phyloP scores from a whole-genome alignment of 2,888 invertebrate species.

The Plutella xylostella region DNA sequence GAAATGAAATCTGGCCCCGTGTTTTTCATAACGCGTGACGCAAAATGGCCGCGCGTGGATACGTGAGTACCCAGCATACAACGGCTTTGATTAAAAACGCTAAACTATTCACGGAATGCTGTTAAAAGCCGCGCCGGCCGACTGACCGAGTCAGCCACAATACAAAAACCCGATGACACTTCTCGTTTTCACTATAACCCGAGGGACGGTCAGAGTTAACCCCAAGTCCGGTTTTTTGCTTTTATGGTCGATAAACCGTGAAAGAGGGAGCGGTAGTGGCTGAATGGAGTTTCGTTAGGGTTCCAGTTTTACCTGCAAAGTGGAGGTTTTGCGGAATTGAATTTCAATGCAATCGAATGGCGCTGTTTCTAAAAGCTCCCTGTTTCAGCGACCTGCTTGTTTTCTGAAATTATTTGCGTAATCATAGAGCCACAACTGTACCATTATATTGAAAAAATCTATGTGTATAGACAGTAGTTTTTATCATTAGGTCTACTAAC shows the following conservation, averaged over 20 bases:
- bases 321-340: background rate
- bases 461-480: too few relatives aligned
- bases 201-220: background rate
- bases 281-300: background rate
- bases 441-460: too few relatives aligned
- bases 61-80: background rate
- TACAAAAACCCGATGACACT: background rate
- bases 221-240: background rate
- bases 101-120: background rate
- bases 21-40: too few relatives aligned
- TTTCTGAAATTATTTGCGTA: too few relatives aligned
- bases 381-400: too few relatives aligned
- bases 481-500: too few relatives aligned
- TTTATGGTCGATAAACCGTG: constrained; percentile 3
- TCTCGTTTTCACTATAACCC: background rate
- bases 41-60: too few relatives aligned
- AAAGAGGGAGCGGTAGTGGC: background rate
- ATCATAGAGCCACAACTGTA: too few relatives aligned
- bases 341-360: too few relatives aligned
- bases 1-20: constrained; percentile 23
- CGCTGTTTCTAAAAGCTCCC: too few relatives aligned
- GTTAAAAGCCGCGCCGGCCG: too few relatives aligned
- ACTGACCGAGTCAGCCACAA: background rate
- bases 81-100: background rate
- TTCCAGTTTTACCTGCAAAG: background rate